These are phyloP conservation scores for Drosophila kohkoa DNA, from an alignment of 1,140 invertebrate genomes.

Conservation along the genomic window DNA sequence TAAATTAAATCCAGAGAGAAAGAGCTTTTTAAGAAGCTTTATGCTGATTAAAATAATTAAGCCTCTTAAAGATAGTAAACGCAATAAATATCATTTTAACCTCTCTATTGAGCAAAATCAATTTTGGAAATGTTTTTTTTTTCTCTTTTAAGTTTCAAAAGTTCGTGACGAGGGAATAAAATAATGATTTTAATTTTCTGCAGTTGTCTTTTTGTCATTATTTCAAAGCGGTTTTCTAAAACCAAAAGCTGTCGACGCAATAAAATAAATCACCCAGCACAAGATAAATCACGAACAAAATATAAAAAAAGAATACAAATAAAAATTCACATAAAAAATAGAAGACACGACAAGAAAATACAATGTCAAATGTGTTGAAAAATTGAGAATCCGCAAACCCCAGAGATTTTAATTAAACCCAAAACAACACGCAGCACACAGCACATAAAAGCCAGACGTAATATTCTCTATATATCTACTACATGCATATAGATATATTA, in stretches of 20 bases:
- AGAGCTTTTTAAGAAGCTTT: too few relatives aligned
- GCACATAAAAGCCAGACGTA: conserved; percentile 35
- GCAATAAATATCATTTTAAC: too few relatives aligned
- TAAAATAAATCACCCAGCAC: conserved; percentile 63
- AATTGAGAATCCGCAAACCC: conserved; percentile 48
- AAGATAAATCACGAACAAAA: conserved; percentile 26
- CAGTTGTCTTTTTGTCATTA: too few relatives aligned
- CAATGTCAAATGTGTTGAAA: conserved; percentile 69
- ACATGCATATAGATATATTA: conserved; percentile 38
- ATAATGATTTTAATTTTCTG: too few relatives aligned
- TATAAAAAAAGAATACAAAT: conserved; percentile 31
- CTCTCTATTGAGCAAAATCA: too few relatives aligned
- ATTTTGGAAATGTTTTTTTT: too few relatives aligned
- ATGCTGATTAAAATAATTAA: too few relatives aligned
- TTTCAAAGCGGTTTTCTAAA: too few relatives aligned
- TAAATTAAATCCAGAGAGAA: too few relatives aligned
- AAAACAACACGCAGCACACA: conserved; percentile 61
- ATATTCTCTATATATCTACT: conserved; percentile 24
- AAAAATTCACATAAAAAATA: conserved; percentile 30
- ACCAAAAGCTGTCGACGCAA: not conserved
- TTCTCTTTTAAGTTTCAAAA: too few relatives aligned
- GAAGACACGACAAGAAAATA: conserved; percentile 30
- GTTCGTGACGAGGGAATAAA: too few relatives aligned
- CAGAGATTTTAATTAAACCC: conserved; percentile 77
- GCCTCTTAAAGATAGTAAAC: too few relatives aligned